A percentile compares a stretch with the other conserved stretches of the same genome.
phyloP scores from a whole-genome alignment of 1,140 invertebrate species.

The Parasteatoda tepidariorum region DNA sequence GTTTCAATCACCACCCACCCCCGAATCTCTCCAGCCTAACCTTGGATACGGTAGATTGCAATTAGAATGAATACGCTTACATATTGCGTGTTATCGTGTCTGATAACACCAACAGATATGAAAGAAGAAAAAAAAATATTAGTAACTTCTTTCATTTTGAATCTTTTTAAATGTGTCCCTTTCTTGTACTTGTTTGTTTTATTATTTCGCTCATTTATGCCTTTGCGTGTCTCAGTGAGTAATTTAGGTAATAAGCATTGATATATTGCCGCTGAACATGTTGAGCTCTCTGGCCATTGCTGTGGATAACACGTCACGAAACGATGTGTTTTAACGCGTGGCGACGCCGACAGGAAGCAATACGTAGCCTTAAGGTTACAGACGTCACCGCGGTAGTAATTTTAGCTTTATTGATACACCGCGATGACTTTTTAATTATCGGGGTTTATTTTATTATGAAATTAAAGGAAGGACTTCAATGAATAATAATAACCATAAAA shows the following conservation, averaged over 20 bases:
- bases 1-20: not conserved
- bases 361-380: not conserved
- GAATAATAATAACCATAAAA: too few species aligned
- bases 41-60: constrained; percentile 43
- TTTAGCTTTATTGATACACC: too few species aligned
- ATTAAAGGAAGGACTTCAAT: too few species aligned
- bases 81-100: constrained; percentile 34
- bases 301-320: not conserved
- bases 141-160: not conserved
- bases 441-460: too few species aligned
- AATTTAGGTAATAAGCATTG: constrained; percentile 32
- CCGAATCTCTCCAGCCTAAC: not conserved
- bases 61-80: not conserved
- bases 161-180: not conserved
- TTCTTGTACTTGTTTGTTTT: not conserved
- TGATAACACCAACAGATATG: constrained; percentile 17
- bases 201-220: constrained; percentile 29
- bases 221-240: constrained; percentile 2
- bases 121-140: constrained; percentile 15
- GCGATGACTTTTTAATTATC: too few species aligned
- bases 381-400: too few species aligned
- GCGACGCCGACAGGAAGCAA: not conserved
- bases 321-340: not conserved
- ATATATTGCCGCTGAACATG: constrained; percentile 16
- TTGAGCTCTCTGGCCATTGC: not conserved